Base-by-base conservation (phyloP, 2,113 vertebrate genomes). In the Eolophus roseicapilla region DNA sequence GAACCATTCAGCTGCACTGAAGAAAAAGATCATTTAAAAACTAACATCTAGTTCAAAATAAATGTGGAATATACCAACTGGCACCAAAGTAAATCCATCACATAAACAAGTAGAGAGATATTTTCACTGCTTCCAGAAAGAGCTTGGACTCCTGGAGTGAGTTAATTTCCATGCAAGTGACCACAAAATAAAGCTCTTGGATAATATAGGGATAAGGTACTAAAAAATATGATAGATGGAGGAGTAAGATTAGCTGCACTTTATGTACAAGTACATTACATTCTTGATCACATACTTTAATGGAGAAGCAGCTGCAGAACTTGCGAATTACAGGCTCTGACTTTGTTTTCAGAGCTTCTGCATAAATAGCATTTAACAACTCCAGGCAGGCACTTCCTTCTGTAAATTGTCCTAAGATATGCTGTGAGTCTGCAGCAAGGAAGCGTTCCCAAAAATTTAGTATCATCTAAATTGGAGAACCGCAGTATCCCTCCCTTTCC, bases 331-430 rank as follows among this genome's bases (percentile, higher is more conserved):
- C 64, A 50, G 47, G 55, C 43, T 50, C 82, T 83, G 47, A 49
- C 62, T 93, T 86, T 95, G 79, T 94, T 90, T 86, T 44, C 82
- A 90, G 82, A 90, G 55, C 80, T 95, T 65, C 68, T 64, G 64
- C 71, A 78, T 44, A 59, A 96, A 88, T 4, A 67, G 47, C 11
- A n/a, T 53, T 92, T 70, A 91, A 89, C 57, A 84, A 33, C 60
- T 53, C 37, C 84, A 59, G 44, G 62, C 86, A 89, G 57, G 73
- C 4, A 0, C 49, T 79, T 47, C 70, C 49, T 57, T 90, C 82
- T 69, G 57, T 21, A 53, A 74, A 71, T 31, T 73, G 67, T 37
- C 63, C 82, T 21, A 31, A 82, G 67, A 52, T 5, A 27, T 39
- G 68, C 70, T 50, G 17, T 3, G 47, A 84, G 33, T 43, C 77